A percentile compares a stretch with the other conserved stretches of the same genome.
These are phyloP conservation scores for Aplysina aerophoba DNA, from an alignment of 37 sponge, comb jelly and placozoan species.

Conservation along the genomic window DNA sequence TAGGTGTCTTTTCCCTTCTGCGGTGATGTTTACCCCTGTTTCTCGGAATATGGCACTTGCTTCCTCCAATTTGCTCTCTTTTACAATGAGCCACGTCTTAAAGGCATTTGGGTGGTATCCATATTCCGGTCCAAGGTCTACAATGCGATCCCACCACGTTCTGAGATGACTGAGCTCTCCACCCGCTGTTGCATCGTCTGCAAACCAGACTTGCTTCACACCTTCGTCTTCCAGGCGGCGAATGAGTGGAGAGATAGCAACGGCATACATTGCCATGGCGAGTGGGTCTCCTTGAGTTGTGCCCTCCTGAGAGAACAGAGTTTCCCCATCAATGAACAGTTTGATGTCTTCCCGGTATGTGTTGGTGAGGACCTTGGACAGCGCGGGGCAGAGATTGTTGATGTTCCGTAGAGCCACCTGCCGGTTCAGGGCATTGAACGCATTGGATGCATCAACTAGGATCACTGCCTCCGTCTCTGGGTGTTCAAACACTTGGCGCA, in stretches of 20 bases:
- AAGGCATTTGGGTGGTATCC: too few species aligned
- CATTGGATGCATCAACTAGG: slow-evolving; percentile 29
- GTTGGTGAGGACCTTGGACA: not conserved
- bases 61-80: too few species aligned
- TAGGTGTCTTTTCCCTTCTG: too few species aligned
- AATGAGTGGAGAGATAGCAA: too few species aligned
- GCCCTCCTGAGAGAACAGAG: not conserved
- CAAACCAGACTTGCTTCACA: too few species aligned
- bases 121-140: too few species aligned
- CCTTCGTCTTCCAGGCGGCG: too few species aligned
- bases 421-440: slow-evolving; percentile 25
- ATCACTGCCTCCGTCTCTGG: slow-evolving; percentile 1
- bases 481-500: not conserved
- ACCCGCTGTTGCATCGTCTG: not conserved
- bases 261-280: too few species aligned
- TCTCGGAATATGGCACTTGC: too few species aligned
- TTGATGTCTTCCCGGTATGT: not conserved
- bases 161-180: not conserved
- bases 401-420: slow-evolving; percentile 1
- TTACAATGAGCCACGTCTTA: too few species aligned
- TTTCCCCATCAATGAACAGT: not conserved
- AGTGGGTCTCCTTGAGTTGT: too few species aligned
- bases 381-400: slow-evolving; percentile 2
- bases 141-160: slow-evolving; percentile 17
- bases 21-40: too few species aligned